A percentile compares a stretch with the other conserved stretches of the same genome.
Evolutionary conservation across 2,113 vertebrate genomes (phyloP).

Genomic region (Litocranius walleri): DNA sequence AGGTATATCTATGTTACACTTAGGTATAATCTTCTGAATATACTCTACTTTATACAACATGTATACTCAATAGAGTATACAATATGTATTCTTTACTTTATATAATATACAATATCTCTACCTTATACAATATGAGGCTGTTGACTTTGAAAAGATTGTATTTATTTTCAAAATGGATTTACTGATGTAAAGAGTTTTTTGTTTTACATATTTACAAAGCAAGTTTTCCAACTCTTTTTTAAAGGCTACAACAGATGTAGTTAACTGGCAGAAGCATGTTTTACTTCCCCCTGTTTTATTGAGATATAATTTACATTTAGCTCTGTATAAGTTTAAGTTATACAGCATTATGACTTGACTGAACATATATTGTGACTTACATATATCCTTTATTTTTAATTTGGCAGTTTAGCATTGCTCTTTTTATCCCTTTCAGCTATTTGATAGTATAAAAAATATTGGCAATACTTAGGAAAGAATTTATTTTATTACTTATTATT

Average conservation of each 20-base stretch:
- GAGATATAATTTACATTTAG: not conserved
- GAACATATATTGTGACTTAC: not conserved
- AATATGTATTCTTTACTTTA: not conserved
- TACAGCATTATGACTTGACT: not conserved
- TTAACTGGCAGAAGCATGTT: not conserved
- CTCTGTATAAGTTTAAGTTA: not conserved
- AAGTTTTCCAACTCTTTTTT: not conserved
- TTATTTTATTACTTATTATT: not conserved
- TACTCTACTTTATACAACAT: not conserved
- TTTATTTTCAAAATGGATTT: not conserved
- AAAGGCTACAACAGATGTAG: not conserved
- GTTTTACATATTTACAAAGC: not conserved
- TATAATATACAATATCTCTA: not conserved
- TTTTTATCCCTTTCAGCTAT: not conserved
- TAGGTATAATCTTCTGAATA: not conserved
- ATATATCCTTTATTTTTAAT: not conserved
- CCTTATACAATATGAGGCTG: not conserved
- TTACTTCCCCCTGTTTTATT: not conserved
- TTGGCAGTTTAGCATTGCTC: not conserved
- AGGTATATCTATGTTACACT: not conserved
- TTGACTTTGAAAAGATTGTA: not conserved
- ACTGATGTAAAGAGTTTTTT: not conserved
- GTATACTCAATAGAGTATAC: not conserved
- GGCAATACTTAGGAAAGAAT: not conserved
- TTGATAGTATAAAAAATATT: not conserved